A percentile compares a stretch with the other conserved stretches of the same genome.
Conservation (phyloP, 2,797 vertebrate genomes). For the Telmatherina bonti region DNA sequence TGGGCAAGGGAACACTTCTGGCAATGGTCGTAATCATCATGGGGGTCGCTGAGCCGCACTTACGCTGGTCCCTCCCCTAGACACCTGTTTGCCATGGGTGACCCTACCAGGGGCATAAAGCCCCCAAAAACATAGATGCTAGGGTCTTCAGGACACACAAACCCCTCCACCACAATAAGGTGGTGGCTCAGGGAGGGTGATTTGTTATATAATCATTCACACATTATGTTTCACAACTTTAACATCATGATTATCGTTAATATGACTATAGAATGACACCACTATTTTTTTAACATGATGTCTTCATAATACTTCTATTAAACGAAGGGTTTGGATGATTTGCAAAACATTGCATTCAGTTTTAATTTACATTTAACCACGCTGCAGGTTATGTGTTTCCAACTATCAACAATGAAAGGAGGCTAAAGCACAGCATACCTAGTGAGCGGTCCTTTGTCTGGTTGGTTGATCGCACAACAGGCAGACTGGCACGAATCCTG, state of each 20-base stretch:
- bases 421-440: slow-evolving; percentile 78
- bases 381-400: not conserved
- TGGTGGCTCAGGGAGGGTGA: too few species aligned
- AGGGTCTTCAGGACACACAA: too few species aligned
- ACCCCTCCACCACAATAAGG: too few species aligned
- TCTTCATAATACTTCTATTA: not conserved
- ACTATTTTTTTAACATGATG: not conserved
- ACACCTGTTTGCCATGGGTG: too few species aligned
- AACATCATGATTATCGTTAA: not conserved
- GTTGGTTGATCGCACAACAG: slow-evolving; percentile 94
- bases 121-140: too few species aligned
- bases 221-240: not conserved
- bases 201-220: not conserved
- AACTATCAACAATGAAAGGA: not conserved
- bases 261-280: not conserved
- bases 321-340: not conserved
- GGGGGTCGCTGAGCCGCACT: too few species aligned
- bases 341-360: not conserved
- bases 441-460: slow-evolving; percentile 97
- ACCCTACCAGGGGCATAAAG: too few species aligned
- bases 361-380: not conserved
- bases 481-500: slow-evolving; percentile 92
- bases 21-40: too few species aligned
- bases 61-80: too few species aligned
- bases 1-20: too few species aligned